These are phyloP conservation scores for Candidula unifasciata DNA, from an alignment of 2,888 invertebrate species.

Conservation along the genomic window DNA sequence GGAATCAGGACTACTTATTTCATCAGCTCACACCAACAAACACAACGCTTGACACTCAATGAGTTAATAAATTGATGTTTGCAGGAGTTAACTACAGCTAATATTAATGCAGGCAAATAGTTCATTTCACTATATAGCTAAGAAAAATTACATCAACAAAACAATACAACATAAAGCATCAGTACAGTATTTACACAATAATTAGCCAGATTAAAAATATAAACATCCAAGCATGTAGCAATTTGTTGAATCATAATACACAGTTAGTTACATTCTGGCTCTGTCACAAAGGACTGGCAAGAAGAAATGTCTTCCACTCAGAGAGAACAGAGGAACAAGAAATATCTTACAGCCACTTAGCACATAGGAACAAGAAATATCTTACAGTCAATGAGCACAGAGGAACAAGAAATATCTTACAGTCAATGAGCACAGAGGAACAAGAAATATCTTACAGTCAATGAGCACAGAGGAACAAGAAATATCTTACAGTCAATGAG, in stretches of 20 bases:
- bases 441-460: background rate
- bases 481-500: no score
- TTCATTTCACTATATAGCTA: background rate
- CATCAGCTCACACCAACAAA: no score
- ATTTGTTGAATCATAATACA: background rate
- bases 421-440: background rate
- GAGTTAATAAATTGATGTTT: no score
- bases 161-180: background rate
- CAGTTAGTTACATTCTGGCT: background rate
- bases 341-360: background rate
- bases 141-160: background rate
- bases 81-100: background rate
- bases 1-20: no score
- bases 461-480: no score
- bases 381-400: no score
- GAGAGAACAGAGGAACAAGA: background rate
- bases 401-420: background rate
- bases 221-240: slow-evolving; percentile 25
- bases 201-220: background rate
- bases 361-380: no score
- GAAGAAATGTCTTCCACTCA: background rate
- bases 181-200: slow-evolving; percentile 23
- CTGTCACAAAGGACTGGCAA: background rate
- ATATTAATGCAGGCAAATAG: background rate
- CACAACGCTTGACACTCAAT: no score